A percentile compares a stretch with the other conserved stretches of the same genome.
These are phyloP conservation scores for Petrocephalus zakoni DNA, from an alignment of 2,113 vertebrate genomes.

Conservation along the genomic window DNA sequence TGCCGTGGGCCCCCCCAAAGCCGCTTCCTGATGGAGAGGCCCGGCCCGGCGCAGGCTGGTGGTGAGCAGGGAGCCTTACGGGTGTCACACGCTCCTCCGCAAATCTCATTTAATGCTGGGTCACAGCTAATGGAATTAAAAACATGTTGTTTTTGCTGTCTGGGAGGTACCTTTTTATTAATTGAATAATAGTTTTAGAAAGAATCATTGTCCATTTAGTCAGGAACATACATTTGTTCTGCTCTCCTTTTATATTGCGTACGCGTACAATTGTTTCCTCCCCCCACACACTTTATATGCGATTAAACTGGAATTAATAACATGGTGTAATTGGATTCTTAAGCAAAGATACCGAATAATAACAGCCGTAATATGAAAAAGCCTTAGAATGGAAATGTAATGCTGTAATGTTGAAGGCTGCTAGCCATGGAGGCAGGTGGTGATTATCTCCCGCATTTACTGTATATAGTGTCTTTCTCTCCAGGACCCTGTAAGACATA, in stretches of 20 bases:
- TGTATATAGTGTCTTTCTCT: conserved; percentile 1
- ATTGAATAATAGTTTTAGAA: conserved; percentile 56
- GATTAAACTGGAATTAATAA: conserved; percentile 62
- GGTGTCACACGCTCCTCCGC: conserved; percentile 23
- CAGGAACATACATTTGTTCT: conserved; percentile 34
- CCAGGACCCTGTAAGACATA: not conserved
- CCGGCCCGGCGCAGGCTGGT: not conserved
- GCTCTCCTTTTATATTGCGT: conserved; percentile 51
- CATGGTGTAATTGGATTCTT: conserved; percentile 55
- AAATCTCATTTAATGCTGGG: conserved; percentile 36
- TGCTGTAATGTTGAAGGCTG: conserved; percentile 40
- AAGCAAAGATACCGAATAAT: conserved; percentile 54
- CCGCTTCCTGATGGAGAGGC: not conserved
- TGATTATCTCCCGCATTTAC: conserved; percentile 16
- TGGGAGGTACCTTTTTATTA: conserved; percentile 44
- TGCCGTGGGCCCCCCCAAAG: too few relatives aligned
- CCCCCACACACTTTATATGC: conserved; percentile 46
- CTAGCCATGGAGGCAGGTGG: conserved; percentile 28
- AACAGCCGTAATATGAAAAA: conserved; percentile 41
- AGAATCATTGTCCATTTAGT: conserved; percentile 61
- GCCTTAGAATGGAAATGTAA: conserved; percentile 35
- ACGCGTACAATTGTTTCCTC: conserved; percentile 35
- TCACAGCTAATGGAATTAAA: conserved; percentile 49
- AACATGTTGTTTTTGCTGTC: conserved; percentile 43
- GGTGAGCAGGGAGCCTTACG: not conserved